Conservation (phyloP, 2,113 vertebrate genomes). For the Mesembrinibis cayennensis region DNA sequence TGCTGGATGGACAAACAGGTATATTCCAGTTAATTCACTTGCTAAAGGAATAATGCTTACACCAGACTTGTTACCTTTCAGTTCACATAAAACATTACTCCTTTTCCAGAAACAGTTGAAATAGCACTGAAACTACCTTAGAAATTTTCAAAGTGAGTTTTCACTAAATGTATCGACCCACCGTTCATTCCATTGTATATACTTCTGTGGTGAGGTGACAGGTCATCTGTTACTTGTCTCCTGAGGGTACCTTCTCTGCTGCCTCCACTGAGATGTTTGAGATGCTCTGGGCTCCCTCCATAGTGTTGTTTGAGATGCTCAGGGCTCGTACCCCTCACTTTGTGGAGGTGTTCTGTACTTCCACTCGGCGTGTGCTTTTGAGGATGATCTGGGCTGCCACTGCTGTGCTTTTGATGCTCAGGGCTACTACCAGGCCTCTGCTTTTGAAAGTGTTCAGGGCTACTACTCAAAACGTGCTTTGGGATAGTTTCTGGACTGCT, state of each 20-base stretch:
- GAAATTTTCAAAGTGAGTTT: background rate
- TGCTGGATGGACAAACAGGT: background rate
- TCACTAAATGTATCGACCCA: background rate
- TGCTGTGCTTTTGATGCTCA: conserved; percentile 76
- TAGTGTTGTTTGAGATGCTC: conserved; percentile 87
- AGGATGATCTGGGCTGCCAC: conserved; percentile 78
- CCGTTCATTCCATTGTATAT: conserved; percentile 69
- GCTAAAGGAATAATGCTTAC: background rate
- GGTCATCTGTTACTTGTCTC: conserved; percentile 79
- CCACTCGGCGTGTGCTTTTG: conserved; percentile 79
- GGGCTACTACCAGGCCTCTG: conserved; percentile 81
- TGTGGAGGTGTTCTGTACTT: conserved; percentile 87
- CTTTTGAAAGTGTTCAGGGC: conserved; percentile 87
- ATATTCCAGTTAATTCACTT: background rate
- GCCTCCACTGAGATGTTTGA: conserved; percentile 80
- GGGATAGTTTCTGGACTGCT: conserved; percentile 80
- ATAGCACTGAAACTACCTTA: background rate
- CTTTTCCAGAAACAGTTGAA: background rate
- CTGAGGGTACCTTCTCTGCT: conserved; percentile 84
- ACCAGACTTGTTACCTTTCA: background rate
- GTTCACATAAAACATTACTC: background rate
- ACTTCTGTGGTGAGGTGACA: conserved; percentile 62
- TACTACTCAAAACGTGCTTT: conserved; percentile 77
- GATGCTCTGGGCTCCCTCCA: conserved; percentile 79
- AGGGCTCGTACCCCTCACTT: conserved; percentile 85